phyloP scores from a whole-genome alignment of 2,113 vertebrate genomes.

The Stictonetta naevosa region DNA sequence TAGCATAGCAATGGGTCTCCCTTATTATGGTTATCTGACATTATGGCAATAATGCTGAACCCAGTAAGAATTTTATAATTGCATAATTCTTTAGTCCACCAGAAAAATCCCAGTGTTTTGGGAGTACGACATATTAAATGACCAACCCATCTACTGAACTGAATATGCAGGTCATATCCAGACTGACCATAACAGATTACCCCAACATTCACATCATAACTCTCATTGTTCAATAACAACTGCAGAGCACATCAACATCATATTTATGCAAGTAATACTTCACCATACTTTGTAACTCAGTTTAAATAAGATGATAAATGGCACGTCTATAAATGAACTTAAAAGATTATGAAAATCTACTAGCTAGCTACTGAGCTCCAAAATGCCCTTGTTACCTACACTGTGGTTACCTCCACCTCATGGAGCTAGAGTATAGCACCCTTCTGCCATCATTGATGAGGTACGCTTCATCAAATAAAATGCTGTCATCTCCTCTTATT shows the following conservation, averaged over 20 bases:
- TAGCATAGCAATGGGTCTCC: neutral
- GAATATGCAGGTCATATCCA: neutral
- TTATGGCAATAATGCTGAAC: neutral
- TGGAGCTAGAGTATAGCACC: slow-evolving; percentile 55
- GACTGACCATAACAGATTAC: neutral
- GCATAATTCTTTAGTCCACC: neutral
- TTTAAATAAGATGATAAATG: neutral
- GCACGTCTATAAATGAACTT: neutral
- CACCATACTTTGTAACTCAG: neutral
- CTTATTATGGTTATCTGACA: neutral
- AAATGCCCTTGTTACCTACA: neutral
- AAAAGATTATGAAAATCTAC: slow-evolving; percentile 2
- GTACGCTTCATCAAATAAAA: slow-evolving; percentile 53
- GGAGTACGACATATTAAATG: neutral
- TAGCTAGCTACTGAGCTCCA: slow-evolving; percentile 40
- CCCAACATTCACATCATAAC: neutral
- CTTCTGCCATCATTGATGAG: slow-evolving; percentile 50
- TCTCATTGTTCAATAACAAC: neutral
- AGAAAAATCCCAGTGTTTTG: neutral
- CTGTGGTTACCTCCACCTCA: slow-evolving; percentile 23
- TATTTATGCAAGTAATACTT: neutral
- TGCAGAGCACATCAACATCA: neutral
- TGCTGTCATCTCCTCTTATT: slow-evolving; percentile 63
- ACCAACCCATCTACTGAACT: neutral
- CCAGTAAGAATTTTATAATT: neutral